Percentiles rank a stretch among this genome's conserved stretches.
Conservation (phyloP, 2,888 invertebrate genomes). For the Petrophora chlorosata region DNA sequence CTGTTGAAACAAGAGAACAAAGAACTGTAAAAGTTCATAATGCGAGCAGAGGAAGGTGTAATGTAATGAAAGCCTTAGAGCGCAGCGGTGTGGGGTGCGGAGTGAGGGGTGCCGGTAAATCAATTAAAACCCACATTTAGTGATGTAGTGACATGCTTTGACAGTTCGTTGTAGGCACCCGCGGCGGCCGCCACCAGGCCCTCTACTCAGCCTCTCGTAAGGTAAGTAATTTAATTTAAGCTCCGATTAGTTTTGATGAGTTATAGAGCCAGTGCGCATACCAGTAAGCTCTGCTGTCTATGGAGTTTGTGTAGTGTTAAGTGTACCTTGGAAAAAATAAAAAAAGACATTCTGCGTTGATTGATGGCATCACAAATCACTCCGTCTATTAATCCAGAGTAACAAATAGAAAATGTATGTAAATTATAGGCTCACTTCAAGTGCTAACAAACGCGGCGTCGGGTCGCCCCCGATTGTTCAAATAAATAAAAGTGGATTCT, state of each 20-base stretch:
- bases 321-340: too few species aligned
- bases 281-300: neutral
- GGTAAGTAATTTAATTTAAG: slow-evolving; percentile 36
- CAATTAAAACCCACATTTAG: slow-evolving; percentile 56
- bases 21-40: slow-evolving; percentile 44
- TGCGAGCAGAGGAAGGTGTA: slow-evolving; percentile 36
- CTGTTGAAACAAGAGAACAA: too few species aligned
- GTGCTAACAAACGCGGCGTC: too few species aligned
- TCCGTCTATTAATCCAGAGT: too few species aligned
- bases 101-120: slow-evolving; percentile 46
- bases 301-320: too few species aligned
- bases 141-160: slow-evolving; percentile 57
- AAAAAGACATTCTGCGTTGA: neutral
- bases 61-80: slow-evolving; percentile 50
- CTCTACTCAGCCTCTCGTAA: slow-evolving; percentile 10
- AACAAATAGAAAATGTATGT: too few species aligned
- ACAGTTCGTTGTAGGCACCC: slow-evolving; percentile 48
- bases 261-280: neutral
- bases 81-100: slow-evolving; percentile 34
- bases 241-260: too few species aligned
- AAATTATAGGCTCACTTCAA: too few species aligned
- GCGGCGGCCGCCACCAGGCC: slow-evolving; percentile 2
- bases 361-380: too few species aligned
- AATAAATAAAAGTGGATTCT: too few species aligned
- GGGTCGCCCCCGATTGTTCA: too few species aligned